A percentile compares a stretch with the other conserved stretches of the same genome.
Evolutionary conservation across 1,140 invertebrate genomes (phyloP).

Genomic region (Rhopalosiphum maidis): DNA sequence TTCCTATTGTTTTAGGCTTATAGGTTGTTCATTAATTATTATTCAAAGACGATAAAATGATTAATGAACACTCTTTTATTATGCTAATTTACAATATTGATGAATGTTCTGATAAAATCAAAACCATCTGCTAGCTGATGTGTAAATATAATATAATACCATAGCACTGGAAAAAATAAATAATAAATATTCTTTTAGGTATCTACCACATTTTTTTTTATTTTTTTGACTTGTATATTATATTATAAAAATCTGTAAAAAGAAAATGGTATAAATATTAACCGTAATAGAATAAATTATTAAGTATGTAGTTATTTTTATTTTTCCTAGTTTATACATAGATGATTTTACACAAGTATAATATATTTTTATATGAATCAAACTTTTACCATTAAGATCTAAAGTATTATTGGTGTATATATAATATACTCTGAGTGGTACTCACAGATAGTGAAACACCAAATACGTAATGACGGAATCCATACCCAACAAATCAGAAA

Average conservation of each 20-base stretch:
- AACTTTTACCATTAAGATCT: neutral
- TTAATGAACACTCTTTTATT: neutral
- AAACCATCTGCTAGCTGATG: neutral
- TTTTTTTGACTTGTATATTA: neutral
- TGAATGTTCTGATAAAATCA: neutral
- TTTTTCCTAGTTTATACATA: neutral
- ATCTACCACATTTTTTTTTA: neutral
- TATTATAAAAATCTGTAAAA: neutral
- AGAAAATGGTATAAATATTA: neutral
- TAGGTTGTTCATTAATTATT: neutral
- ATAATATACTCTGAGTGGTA: no score
- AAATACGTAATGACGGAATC: no score
- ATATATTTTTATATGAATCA: neutral
- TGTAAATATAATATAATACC: neutral
- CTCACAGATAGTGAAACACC: no score
- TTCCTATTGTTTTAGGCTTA: neutral
- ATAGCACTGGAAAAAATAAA: neutral
- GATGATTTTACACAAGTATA: neutral
- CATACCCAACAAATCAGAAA: no score
- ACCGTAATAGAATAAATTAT: no score
- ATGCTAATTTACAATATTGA: neutral
- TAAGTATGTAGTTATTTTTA: neutral
- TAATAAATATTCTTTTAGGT: neutral
- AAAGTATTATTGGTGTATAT: no score
- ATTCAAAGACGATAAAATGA: neutral